phyloP scores from a whole-genome alignment of 2,797 vertebrate genomes.

The Clarias pachynema region DNA sequence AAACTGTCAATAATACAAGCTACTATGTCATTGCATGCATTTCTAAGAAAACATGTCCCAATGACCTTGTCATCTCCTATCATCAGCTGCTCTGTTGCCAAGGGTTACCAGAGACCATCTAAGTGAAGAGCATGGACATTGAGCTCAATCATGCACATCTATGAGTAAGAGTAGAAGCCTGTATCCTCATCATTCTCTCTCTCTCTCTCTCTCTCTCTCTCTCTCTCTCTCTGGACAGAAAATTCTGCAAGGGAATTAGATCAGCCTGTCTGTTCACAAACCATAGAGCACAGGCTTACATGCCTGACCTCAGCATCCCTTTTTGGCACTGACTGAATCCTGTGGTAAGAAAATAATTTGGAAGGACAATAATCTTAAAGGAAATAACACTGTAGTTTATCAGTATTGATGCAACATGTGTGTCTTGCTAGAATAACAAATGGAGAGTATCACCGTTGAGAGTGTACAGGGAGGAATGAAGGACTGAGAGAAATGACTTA shows the following conservation, averaged over 20 bases:
- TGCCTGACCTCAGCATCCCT: not conserved
- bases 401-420: not conserved
- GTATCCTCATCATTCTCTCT: too few relatives aligned
- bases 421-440: not conserved
- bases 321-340: not conserved
- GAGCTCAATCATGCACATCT: not conserved
- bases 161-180: conserved; percentile 7
- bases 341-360: not conserved
- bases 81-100: conserved; percentile 25
- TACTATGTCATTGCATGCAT: not conserved
- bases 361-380: not conserved
- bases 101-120: conserved; percentile 1
- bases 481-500: not conserved
- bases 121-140: not conserved
- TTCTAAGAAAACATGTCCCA: not conserved
- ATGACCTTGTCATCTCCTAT: not conserved
- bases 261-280: not conserved
- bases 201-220: not conserved
- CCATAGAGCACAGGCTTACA: not conserved
- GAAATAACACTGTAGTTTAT: not conserved
- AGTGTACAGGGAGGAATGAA: not conserved
- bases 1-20: not conserved
- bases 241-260: conserved; percentile 25
- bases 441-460: not conserved
- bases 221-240: not conserved